Evolutionary conservation across 2,113 vertebrate genomes (phyloP).

Genomic region (Hippotragus niger): DNA sequence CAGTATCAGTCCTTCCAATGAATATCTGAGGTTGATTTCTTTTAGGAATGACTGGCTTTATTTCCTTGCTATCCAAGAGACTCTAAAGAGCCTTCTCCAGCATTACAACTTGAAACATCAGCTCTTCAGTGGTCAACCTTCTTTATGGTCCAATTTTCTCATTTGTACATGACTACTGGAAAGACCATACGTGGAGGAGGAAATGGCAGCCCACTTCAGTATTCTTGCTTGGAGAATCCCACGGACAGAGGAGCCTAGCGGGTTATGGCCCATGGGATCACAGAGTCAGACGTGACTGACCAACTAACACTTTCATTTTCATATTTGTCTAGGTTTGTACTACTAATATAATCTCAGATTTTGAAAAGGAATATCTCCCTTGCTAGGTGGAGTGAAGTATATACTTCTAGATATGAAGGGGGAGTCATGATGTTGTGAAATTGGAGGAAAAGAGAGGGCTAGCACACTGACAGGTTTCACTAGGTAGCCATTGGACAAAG

Average conservation of each 20-base stretch:
- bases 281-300: neutral
- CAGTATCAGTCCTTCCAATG: neutral
- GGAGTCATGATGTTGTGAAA: neutral
- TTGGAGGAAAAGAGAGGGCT: neutral
- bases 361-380: neutral
- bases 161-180: neutral
- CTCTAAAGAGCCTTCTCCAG: neutral
- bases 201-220: neutral
- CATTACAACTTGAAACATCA: neutral
- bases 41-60: neutral
- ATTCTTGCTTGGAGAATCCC: neutral
- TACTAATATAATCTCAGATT: neutral
- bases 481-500: neutral
- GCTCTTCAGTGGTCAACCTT: neutral
- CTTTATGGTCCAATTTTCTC: neutral
- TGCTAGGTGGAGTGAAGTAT: neutral
- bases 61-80: neutral
- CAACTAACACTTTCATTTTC: neutral
- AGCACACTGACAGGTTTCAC: neutral
- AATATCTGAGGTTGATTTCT: neutral
- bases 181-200: neutral
- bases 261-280: accelerated
- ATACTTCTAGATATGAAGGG: neutral
- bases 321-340: neutral
- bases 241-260: accelerated